A percentile compares a stretch with the other conserved stretches of the same genome.
Evolutionary conservation across 2,888 invertebrate species (phyloP).

Genomic region (Lampropteryx suffumata): DNA sequence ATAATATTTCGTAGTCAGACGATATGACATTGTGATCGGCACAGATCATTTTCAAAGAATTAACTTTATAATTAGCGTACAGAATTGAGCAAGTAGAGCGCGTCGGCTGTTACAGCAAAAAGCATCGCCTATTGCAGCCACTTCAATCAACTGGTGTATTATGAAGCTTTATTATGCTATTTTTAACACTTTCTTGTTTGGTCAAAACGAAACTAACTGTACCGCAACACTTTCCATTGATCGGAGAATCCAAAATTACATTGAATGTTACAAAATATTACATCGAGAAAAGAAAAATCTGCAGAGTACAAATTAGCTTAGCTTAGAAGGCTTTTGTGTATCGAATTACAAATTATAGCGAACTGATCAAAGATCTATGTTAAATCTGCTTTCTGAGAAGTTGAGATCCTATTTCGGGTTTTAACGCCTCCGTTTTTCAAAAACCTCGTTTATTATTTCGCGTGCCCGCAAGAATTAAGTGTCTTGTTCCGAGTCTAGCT

Average conservation of each 20-base stretch:
- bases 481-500: constrained; percentile 38
- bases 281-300: neutral
- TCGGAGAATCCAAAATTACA: constrained; percentile 29
- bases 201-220: constrained; percentile 51
- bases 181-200: constrained; percentile 45
- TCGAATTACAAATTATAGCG: too few relatives aligned
- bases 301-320: neutral
- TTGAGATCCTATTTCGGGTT: too few relatives aligned
- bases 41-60: constrained; percentile 52
- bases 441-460: too few relatives aligned
- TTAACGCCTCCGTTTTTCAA: too few relatives aligned
- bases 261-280: neutral
- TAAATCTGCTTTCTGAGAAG: too few relatives aligned
- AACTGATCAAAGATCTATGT: too few relatives aligned
- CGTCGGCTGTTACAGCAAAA: constrained; percentile 45
- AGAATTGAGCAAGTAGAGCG: constrained; percentile 55
- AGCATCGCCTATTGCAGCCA: constrained; percentile 46
- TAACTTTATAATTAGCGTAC: constrained; percentile 53
- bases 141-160: constrained; percentile 46
- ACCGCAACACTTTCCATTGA: constrained; percentile 57
- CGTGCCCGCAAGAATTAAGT: constrained; percentile 64
- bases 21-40: constrained; percentile 37
- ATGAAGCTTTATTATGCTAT: constrained; percentile 44
- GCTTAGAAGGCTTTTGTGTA: too few relatives aligned
- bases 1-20: constrained; percentile 19